phyloP scores from a whole-genome alignment of 2,113 vertebrate species.

The Pagrus major region DNA sequence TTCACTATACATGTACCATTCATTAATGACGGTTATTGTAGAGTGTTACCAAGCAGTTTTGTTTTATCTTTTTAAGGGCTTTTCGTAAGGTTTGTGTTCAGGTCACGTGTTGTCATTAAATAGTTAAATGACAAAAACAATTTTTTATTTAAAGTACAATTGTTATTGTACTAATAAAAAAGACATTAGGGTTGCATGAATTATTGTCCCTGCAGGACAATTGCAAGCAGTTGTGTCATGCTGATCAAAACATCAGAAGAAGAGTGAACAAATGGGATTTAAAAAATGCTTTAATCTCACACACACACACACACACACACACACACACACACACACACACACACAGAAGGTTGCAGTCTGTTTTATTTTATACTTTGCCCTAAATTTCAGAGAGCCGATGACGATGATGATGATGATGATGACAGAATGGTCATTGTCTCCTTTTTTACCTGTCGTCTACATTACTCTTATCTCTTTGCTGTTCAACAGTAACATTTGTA shows the following conservation, averaged over 20 bases:
- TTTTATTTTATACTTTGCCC: not conserved
- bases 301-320: not conserved
- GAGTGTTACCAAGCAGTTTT: too few species aligned
- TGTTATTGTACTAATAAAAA: not conserved
- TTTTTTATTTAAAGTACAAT: too few species aligned
- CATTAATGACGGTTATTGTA: too few species aligned
- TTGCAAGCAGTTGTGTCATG: not conserved
- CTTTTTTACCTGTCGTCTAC: not conserved
- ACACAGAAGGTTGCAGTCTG: not conserved
- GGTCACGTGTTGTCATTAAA: not conserved
- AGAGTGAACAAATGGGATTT: not conserved
- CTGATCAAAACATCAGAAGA: slow-evolving; percentile 3
- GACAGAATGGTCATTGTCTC: not conserved
- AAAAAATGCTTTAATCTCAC: not conserved
- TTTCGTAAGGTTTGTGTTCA: not conserved
- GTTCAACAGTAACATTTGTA: slow-evolving; percentile 1
- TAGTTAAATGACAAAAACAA: not conserved
- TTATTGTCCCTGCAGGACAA: slow-evolving; percentile 11
- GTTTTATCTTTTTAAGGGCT: not conserved
- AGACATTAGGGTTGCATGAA: not conserved
- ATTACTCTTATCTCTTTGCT: slow-evolving; percentile 25
- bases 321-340: not conserved
- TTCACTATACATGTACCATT: too few species aligned
- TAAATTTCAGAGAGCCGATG: not conserved
- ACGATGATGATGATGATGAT: not conserved